phyloP scores from a whole-genome alignment of 2,113 vertebrate genomes.

The Turnix velox region DNA sequence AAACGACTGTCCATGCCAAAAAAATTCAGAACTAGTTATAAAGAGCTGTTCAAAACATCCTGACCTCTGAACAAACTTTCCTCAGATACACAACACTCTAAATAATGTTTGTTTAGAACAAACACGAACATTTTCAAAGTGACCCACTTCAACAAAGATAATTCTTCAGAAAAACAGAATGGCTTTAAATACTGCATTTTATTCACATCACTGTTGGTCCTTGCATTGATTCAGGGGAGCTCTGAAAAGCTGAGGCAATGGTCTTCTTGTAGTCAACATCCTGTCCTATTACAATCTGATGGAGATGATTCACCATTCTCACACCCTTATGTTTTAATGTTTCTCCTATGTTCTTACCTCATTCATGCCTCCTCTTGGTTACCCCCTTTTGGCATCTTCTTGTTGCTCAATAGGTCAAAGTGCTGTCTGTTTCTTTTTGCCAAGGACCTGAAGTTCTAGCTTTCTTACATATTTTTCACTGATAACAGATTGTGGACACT shows the following conservation, averaged over 20 bases:
- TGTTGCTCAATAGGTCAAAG: not conserved
- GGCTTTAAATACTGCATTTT: not conserved
- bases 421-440: not conserved
- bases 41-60: not conserved
- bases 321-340: not conserved
- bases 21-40: not conserved
- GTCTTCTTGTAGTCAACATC: not conserved
- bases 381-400: not conserved
- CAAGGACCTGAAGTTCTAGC: not conserved
- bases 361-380: not conserved
- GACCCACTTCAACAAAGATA: accelerated
- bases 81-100: not conserved
- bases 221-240: not conserved
- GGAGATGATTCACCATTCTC: not conserved
- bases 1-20: conserved; percentile 15
- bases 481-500: not conserved
- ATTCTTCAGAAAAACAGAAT: not conserved
- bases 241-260: not conserved
- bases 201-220: not conserved
- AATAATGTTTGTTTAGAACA: not conserved
- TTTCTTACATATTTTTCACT: not conserved
- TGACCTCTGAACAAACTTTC: not conserved
- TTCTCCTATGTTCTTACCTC: not conserved
- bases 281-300: not conserved
- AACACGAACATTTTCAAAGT: not conserved